Conservation (phyloP, 2,888 invertebrate species). For the Rhodophaea formosa region DNA sequence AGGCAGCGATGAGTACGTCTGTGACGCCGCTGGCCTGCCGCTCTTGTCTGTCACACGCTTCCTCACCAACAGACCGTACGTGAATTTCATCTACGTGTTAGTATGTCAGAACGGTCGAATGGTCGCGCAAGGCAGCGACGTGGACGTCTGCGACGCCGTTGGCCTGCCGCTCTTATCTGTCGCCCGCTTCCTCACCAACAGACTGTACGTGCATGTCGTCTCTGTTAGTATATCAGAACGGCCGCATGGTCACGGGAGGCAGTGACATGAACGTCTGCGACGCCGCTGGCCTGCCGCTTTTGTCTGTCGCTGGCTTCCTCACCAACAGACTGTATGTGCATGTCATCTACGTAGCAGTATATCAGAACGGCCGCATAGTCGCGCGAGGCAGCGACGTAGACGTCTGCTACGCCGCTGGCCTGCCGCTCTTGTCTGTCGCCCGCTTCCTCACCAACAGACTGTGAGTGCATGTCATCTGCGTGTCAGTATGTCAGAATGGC, state of each 20-base stretch:
- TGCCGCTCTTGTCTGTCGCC: conserved; percentile 54
- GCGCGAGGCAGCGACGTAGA: conserved; percentile 61
- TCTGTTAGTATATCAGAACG: conserved; percentile 76
- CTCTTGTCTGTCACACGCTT: conserved; percentile 55
- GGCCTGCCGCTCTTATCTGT: conserved; percentile 55
- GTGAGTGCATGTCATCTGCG: too few relatives aligned
- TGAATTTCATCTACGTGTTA: too few relatives aligned
- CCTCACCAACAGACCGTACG: conserved; percentile 50
- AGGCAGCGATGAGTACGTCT: conserved; percentile 57
- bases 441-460: conserved; percentile 50
- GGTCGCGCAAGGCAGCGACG: conserved; percentile 64
- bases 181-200: conserved; percentile 51
- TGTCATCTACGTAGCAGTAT: conserved; percentile 53
- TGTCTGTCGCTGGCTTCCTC: conserved; percentile 53
- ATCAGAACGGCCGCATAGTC: conserved; percentile 65
- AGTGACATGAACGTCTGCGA: conserved; percentile 54
- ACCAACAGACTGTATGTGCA: conserved; percentile 46
- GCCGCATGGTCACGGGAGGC: conserved; percentile 62
- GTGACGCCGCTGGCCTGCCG: conserved; percentile 56
- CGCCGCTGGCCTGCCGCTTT: conserved; percentile 54
- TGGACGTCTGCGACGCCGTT: conserved; percentile 47
- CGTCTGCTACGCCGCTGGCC: conserved; percentile 51
- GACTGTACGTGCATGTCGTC: too few relatives aligned
- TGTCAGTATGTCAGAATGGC: conserved; percentile 68
- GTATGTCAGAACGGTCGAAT: conserved; percentile 70